These are phyloP conservation scores for Clarias gariepinus DNA, from an alignment of 2,113 vertebrate species.

Conservation along the genomic window DNA sequence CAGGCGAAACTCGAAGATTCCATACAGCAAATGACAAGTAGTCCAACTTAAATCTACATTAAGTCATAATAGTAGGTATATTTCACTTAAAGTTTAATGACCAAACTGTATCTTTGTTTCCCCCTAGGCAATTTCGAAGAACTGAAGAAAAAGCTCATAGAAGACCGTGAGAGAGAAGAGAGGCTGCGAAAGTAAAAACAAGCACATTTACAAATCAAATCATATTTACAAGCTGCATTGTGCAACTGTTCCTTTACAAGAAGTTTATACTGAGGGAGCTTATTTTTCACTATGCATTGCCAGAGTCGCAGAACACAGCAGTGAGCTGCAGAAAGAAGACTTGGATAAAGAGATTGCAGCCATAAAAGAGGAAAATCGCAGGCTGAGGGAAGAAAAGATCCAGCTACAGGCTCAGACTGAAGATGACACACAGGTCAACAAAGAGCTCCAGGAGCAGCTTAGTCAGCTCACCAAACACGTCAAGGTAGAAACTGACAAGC, in stretches of 20 bases:
- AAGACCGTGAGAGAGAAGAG: slow-evolving; percentile 83
- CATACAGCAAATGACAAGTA: slow-evolving; percentile 82
- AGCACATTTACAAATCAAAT: not conserved
- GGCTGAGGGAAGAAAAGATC: slow-evolving; percentile 76
- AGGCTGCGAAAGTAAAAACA: slow-evolving; percentile 81
- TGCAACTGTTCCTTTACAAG: not conserved
- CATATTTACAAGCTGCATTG: not conserved
- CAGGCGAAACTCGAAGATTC: slow-evolving; percentile 76
- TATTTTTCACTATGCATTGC: slow-evolving; percentile 4
- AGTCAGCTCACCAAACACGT: slow-evolving; percentile 80
- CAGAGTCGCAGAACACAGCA: slow-evolving; percentile 88
- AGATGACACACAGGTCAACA: slow-evolving; percentile 68
- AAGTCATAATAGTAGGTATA: not conserved
- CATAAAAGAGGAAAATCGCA: slow-evolving; percentile 79
- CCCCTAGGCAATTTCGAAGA: slow-evolving; percentile 84
- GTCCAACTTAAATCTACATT: not conserved
- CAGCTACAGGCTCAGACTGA: slow-evolving; percentile 75
- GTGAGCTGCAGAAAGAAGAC: slow-evolving; percentile 80
- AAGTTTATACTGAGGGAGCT: not conserved
- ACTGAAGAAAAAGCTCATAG: slow-evolving; percentile 78
- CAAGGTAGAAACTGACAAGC: slow-evolving; percentile 67
- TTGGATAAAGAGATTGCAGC: slow-evolving; percentile 77
- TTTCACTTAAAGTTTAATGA: not conserved
- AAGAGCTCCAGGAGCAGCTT: slow-evolving; percentile 81
- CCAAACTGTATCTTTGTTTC: slow-evolving; percentile 39